Base-by-base conservation (phyloP, 2,888 invertebrate genomes). In the Chaetogeoica ovagalla region DNA sequence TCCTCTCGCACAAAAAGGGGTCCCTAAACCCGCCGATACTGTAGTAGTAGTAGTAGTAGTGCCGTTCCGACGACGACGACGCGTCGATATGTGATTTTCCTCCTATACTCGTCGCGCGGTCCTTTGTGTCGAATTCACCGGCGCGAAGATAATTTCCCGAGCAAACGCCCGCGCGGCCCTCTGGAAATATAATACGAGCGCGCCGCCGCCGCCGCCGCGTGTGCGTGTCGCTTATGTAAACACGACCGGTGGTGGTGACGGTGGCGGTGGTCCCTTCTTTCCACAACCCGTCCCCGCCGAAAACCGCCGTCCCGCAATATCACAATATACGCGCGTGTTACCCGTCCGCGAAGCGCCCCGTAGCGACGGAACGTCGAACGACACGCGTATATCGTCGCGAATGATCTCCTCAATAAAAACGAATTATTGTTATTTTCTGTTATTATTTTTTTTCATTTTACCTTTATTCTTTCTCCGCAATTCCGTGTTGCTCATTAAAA, bases 101-200 rank as follows among this genome's bases (percentile, higher is more conserved):
- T 30, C 1, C 30, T 30, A 1, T 4, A 2, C 30, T 2, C 4
- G 2, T 1, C 30, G 30, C 43, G 43, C 43, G 43, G 60, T 71
- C 63, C 79, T 79, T 79, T 79, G 79, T 79, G 62, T 63, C 70
- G 70, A 30, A 30, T 30, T 30, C 69, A 63, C 55, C 52, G 62
- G 79, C 63, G 79, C 79, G 79, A 79, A 63, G 79, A 79, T 79
- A 79, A 79, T 79, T 75, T 79, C 71, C 79, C 79, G 70, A 79
- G 63, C 79, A 71, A 79, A 79, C 57, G 71, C 57, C n/a, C 23
- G 15, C n/a, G 70, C 48, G 60, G 52, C n/a, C 48, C n/a, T 30
- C 48, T 19, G 76, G 55, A 55, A 55, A 57, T 23, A 57, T 21
- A 39, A 57, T 59, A 69, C n/a, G n/a, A 23, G 13, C 48, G 30